Evolutionary conservation across 2,888 invertebrate genomes (phyloP).

Genomic region (Hemicrepidius hirtus): DNA sequence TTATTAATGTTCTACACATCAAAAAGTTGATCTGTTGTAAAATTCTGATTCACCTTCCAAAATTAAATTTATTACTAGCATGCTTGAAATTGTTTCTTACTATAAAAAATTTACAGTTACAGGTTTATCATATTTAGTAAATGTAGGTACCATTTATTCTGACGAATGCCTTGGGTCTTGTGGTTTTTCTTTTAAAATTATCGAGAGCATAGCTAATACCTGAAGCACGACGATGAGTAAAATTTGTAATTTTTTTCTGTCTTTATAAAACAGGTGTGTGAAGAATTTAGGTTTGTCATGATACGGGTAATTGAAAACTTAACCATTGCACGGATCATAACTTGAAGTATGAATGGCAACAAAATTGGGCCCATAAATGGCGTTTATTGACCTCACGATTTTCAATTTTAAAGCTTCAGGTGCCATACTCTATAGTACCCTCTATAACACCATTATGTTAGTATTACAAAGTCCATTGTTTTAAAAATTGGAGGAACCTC

Average conservation of each 20-base stretch:
- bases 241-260: neutral
- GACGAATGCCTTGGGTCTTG: neutral
- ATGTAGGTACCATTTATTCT: too few relatives aligned
- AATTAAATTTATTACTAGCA: too few relatives aligned
- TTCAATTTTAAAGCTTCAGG: neutral
- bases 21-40: too few relatives aligned
- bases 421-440: neutral
- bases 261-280: slow-evolving; percentile 11
- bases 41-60: too few relatives aligned
- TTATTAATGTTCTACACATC: too few relatives aligned
- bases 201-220: slow-evolving; percentile 1
- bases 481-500: too few relatives aligned
- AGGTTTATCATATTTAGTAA: too few relatives aligned
- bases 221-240: slow-evolving; percentile 6
- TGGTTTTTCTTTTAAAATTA: neutral
- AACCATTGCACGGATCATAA: slow-evolving; percentile 6
- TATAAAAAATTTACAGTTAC: too few relatives aligned
- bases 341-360: slow-evolving; percentile 5
- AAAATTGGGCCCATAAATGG: neutral
- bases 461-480: too few relatives aligned
- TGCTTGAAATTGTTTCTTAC: too few relatives aligned
- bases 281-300: slow-evolving; percentile 10
- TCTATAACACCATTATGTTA: neutral
- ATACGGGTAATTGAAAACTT: slow-evolving; percentile 13
- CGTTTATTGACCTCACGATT: neutral